phyloP scores from a whole-genome alignment of 2,888 invertebrate genomes.

The Ephialtes manifestator region DNA sequence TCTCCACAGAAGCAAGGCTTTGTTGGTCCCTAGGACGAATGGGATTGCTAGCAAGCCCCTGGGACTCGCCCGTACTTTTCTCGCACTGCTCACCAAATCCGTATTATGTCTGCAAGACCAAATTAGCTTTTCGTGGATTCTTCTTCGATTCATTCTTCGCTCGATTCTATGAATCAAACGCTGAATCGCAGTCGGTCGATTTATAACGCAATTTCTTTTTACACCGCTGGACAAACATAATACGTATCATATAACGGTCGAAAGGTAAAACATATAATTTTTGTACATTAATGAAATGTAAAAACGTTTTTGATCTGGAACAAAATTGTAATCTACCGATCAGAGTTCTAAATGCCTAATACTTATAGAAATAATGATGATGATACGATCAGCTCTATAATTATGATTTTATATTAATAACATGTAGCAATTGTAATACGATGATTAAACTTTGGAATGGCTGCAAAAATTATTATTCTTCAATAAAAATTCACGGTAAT shows the following conservation, averaged over 20 bases:
- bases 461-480: no score
- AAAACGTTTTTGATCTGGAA: no score
- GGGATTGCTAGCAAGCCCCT: constrained; percentile 67
- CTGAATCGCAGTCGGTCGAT: neutral
- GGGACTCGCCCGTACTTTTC: constrained; percentile 54
- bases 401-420: no score
- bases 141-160: constrained; percentile 54
- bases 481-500: no score
- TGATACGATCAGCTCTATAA: no score
- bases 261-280: no score
- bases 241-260: no score
- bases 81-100: constrained; percentile 57
- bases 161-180: neutral
- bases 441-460: no score
- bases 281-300: no score
- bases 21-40: constrained; percentile 62
- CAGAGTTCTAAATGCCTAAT: no score
- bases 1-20: constrained; percentile 51
- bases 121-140: constrained; percentile 62
- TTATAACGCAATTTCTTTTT: neutral
- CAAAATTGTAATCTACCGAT: neutral
- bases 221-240: neutral
- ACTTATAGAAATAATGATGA: no score
- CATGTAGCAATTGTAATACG: no score
- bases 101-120: constrained; percentile 63